Evolutionary conservation across 2,797 vertebrate genomes (phyloP).

Genomic region (Acipenser transmontanus): DNA sequence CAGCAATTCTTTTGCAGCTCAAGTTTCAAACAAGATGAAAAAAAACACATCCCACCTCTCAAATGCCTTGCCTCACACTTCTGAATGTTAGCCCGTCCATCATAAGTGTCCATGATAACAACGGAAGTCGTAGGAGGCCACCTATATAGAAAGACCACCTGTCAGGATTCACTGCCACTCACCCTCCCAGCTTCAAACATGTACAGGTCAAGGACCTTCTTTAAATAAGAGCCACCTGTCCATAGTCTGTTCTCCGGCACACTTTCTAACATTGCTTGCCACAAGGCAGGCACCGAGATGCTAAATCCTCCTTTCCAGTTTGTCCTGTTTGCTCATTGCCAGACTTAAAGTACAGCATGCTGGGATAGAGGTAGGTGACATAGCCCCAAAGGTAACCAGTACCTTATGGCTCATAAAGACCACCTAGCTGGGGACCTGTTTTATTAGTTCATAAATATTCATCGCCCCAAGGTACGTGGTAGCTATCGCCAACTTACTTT

Average conservation of each 20-base stretch:
- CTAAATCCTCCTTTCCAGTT: no score
- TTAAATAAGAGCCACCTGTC: conserved; percentile 60
- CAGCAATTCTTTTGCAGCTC: background rate
- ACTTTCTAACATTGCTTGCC: conserved; percentile 45
- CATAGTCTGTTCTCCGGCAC: conserved; percentile 44
- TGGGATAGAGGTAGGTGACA: no score
- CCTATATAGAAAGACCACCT: conserved; percentile 34
- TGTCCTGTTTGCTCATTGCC: no score
- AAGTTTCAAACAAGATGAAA: conserved; percentile 1
- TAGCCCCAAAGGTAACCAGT: no score
- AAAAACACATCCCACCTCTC: background rate
- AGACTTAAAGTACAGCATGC: no score
- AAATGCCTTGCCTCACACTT: no score
- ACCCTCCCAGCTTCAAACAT: conserved; percentile 20
- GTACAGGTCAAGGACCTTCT: conserved; percentile 53
- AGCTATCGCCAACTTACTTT: no score
- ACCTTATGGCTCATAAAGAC: no score
- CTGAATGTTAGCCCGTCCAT: background rate
- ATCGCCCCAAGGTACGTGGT: no score
- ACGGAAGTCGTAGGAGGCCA: no score
- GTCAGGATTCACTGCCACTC: conserved; percentile 37
- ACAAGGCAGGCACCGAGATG: background rate
- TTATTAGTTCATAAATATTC: no score
- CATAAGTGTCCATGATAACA: background rate
- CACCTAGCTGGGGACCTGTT: no score